These are phyloP conservation scores for Agrotis clavis DNA, from an alignment of 2,888 invertebrate species.

Conservation along the genomic window DNA sequence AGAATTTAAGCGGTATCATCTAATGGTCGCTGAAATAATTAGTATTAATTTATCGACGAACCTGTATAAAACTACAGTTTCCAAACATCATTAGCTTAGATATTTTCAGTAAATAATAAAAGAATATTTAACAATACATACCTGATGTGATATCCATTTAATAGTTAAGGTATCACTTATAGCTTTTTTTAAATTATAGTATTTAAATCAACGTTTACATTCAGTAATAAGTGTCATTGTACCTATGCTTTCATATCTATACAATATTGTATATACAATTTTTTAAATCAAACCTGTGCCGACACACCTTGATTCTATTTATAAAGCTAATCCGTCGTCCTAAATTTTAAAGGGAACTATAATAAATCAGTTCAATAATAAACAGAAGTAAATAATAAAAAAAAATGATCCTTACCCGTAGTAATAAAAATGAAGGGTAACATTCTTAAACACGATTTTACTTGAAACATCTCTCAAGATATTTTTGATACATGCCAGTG, in stretches of 20 bases:
- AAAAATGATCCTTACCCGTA: constrained; percentile 18
- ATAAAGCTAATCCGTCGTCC: constrained; percentile 8
- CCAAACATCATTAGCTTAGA: constrained; percentile 23
- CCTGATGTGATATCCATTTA: constrained; percentile 51
- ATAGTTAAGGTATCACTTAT: constrained; percentile 29
- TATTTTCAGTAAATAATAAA: constrained; percentile 21
- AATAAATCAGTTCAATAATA: background rate
- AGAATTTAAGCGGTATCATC: constrained; percentile 13
- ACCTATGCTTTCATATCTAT: background rate
- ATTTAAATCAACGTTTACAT: constrained; percentile 7
- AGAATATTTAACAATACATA: constrained; percentile 24
- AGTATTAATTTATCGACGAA: constrained; percentile 17
- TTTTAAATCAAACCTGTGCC: background rate
- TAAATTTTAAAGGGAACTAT: background rate
- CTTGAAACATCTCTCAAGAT: background rate
- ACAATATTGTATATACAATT: background rate
- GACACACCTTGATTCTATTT: background rate
- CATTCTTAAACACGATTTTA: background rate
- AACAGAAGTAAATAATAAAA: background rate
- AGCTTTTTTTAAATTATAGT: constrained; percentile 21
- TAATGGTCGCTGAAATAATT: constrained; percentile 4
- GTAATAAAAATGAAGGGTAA: constrained; percentile 2
- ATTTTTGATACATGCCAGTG: background rate
- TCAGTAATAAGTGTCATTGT: background rate
- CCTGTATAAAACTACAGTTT: constrained; percentile 1